Conservation (phyloP, 2,888 invertebrate genomes). For the Leptopilina syphax region DNA sequence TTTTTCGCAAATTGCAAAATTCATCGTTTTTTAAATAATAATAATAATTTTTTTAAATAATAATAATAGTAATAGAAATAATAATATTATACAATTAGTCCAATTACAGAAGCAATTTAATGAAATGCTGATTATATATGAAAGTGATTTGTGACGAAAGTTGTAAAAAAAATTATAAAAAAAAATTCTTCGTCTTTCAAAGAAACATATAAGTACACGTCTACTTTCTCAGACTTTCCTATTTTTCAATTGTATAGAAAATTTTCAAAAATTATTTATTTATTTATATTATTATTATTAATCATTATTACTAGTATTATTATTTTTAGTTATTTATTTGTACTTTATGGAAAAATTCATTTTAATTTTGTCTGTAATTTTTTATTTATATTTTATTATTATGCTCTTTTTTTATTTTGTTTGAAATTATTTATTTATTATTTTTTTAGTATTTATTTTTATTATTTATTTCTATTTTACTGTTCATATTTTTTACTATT, state of each 20-base stretch:
- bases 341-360: no score
- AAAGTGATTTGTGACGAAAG: background rate
- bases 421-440: background rate
- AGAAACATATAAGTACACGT: background rate
- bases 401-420: background rate
- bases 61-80: no score
- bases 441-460: background rate
- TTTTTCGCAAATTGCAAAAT: background rate
- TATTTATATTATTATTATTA: no score
- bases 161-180: background rate
- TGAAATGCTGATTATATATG: background rate
- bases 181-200: background rate
- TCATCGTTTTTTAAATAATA: background rate
- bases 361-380: no score
- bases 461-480: background rate
- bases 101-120: background rate
- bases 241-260: background rate
- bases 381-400: background rate
- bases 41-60: no score
- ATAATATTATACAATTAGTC: no score
- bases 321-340: no score
- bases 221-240: constrained; percentile 7
- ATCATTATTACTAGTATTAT: no score
- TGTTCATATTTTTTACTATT: no score
- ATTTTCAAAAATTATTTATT: background rate